These are phyloP conservation scores for Psylliodes chrysocephalus DNA, from an alignment of 2,888 invertebrate genomes.

Conservation along the genomic window DNA sequence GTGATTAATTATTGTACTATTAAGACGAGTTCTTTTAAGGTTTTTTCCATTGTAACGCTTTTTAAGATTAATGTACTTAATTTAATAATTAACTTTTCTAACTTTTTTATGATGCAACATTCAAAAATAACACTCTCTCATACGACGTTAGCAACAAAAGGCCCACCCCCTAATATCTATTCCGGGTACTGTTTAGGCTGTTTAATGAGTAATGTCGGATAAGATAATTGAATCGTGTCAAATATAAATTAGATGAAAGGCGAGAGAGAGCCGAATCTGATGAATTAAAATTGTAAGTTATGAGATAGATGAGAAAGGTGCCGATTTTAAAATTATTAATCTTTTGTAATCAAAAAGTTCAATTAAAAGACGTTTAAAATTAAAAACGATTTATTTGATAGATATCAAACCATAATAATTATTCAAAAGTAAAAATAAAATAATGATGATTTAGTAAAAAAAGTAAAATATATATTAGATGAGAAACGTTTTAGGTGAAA, in stretches of 20 bases:
- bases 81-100: too few species aligned
- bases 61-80: too few species aligned
- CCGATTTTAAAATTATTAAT: not conserved
- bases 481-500: too few species aligned
- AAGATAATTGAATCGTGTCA: slow-evolving; percentile 11
- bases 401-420: not conserved
- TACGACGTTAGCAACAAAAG: too few species aligned
- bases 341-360: slow-evolving; percentile 3
- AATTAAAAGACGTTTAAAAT: slow-evolving; percentile 2
- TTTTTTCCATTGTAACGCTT: too few species aligned
- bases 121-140: too few species aligned
- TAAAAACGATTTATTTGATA: slow-evolving; percentile 2
- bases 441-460: too few species aligned
- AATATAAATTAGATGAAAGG: slow-evolving; percentile 7
- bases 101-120: too few species aligned
- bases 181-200: slow-evolving; percentile 5
- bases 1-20: too few species aligned
- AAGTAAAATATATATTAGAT: too few species aligned
- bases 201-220: not conserved
- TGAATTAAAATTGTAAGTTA: slow-evolving; percentile 12
- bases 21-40: too few species aligned
- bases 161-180: slow-evolving; percentile 3
- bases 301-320: slow-evolving; percentile 2
- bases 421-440: too few species aligned
- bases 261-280: slow-evolving; percentile 10